Base-by-base conservation (phyloP, 2,888 invertebrate species). In the Germaria angustata region DNA sequence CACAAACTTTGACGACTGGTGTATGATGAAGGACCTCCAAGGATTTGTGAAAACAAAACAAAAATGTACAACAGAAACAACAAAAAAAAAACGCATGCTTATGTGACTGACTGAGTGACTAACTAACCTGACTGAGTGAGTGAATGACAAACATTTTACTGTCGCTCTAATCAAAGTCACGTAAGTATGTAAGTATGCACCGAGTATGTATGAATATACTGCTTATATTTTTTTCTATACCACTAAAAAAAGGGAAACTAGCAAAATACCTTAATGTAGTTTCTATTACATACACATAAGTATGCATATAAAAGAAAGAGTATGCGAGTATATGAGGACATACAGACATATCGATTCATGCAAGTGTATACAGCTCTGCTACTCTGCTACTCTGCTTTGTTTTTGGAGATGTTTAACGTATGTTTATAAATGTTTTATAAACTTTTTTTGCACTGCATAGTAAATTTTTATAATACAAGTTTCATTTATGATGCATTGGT, bases 381-480 rank as follows among this genome's bases (percentile, higher is more conserved):
- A 28, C 28, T 28, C 0, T 28, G 24, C 17, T 28, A 2, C 9
- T 28, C 1, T 28, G 28, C 20, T 7, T 24, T 39, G 22, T 24
- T 55, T 53, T 55, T 17, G 11, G 7, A 39, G 22, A 51, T 63
- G 53, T 63, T 78, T n/a, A 61, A 71, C 51, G 55, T 66, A n/a
- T 46, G 36, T 36, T 76, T 36, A 61, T 55, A 59, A 63, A 78
- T 71, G 41, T 17, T 69, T 69, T 41, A 49, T 51, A 24, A 63
- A 28, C 41, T 53, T 61, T 61, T 46, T 17, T 34, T 68, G 55
- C 34, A 20, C n/a, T 13, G 41, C n/a, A 44, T 11, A 32, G 11
- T 32, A 72, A 72, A 28, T 22, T 13, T 22, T 32, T 49, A 4
- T 17, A 24, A 28, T 34, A 24, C 28, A 53, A 36, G 28, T 32